Evolutionary conservation across 2,888 invertebrate genomes (phyloP).

Genomic region (Scelioninae gen. 1): DNA sequence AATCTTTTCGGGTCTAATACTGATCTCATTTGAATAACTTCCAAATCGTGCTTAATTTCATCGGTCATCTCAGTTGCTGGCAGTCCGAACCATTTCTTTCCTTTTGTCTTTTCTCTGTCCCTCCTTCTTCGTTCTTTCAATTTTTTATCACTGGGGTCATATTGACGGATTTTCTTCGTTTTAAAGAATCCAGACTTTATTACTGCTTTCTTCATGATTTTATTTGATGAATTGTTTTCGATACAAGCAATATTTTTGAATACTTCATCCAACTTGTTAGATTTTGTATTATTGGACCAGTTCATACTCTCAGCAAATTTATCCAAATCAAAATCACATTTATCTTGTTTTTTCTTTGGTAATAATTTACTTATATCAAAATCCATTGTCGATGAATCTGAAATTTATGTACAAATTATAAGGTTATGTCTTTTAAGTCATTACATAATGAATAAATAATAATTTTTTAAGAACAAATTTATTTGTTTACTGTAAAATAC

Average conservation of each 20-base stretch:
- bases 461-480: no score
- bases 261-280: constrained; percentile 5
- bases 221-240: constrained; percentile 84
- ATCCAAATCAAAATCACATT: constrained; percentile 79
- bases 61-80: constrained; percentile 95
- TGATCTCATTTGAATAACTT: constrained; percentile 96
- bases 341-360: no score
- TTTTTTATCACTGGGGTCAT: constrained; percentile 86
- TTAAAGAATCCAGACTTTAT: constrained; percentile 89
- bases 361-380: no score
- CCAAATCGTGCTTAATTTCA: constrained; percentile 93
- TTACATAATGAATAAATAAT: no score
- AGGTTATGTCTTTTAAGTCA: no score
- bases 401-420: no score
- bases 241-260: constrained; percentile 73
- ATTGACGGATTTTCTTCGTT: constrained; percentile 86
- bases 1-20: constrained; percentile 96
- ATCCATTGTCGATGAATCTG: no score
- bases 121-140: constrained; percentile 87
- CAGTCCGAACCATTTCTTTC: constrained; percentile 95
- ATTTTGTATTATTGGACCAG: constrained; percentile 75
- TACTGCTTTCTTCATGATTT: constrained; percentile 87
- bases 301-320: constrained; percentile 83
- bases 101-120: constrained; percentile 92
- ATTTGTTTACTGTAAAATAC: no score